Evolutionary conservation across 2,888 invertebrate species (phyloP).

Genomic region (Himalopsyche kuldschensis): DNA sequence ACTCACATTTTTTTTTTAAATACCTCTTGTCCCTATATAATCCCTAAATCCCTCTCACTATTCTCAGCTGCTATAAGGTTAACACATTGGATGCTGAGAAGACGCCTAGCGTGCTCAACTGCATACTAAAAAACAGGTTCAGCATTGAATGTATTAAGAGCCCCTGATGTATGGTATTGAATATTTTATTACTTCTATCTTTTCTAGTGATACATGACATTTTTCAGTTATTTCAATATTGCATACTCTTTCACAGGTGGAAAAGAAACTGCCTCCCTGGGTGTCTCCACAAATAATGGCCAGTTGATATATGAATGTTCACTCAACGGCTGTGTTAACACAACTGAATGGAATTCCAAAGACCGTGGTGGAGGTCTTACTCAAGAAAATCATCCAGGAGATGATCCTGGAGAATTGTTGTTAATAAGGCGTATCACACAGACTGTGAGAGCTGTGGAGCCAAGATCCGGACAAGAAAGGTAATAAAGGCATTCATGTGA

Average conservation of each 20-base stretch:
- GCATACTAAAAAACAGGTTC: too few species aligned
- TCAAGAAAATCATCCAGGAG: slow-evolving; percentile 44
- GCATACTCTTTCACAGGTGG: slow-evolving; percentile 61
- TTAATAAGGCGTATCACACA: slow-evolving; percentile 81
- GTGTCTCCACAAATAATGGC: slow-evolving; percentile 76
- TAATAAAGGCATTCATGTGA: slow-evolving; percentile 45
- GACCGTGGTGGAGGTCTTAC: slow-evolving; percentile 41
- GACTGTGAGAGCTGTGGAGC: slow-evolving; percentile 88
- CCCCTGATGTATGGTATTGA: background rate
- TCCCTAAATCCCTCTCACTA: too few species aligned
- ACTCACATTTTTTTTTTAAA: too few species aligned
- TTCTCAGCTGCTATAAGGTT: too few species aligned
- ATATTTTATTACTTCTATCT: background rate
- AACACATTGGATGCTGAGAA: too few species aligned
- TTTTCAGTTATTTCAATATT: background rate
- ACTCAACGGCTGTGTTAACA: slow-evolving; percentile 70
- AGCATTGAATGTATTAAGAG: too few species aligned
- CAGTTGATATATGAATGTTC: slow-evolving; percentile 78
- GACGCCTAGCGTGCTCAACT: too few species aligned
- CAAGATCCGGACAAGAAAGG: slow-evolving; percentile 83
- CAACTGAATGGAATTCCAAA: slow-evolving; percentile 59
- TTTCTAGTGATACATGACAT: background rate
- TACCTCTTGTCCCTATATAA: too few species aligned
- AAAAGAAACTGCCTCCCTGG: slow-evolving; percentile 83
- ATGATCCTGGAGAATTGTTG: slow-evolving; percentile 59